Evolutionary conservation across 2,113 vertebrate genomes (phyloP).

Genomic region (Sigmodon hispidus): DNA sequence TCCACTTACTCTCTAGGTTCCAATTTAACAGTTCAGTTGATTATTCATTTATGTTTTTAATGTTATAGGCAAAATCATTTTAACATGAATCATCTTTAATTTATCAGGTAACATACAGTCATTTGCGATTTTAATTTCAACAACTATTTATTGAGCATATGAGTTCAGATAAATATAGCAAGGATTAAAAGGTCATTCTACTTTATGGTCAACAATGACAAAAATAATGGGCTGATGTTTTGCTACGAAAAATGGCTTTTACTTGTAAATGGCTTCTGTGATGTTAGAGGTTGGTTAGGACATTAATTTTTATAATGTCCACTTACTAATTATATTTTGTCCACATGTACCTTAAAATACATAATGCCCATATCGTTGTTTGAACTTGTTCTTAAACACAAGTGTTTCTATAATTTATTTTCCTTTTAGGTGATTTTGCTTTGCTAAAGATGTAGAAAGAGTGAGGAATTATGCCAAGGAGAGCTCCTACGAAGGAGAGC

Average conservation of each 20-base stretch:
- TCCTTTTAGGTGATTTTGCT: not conserved
- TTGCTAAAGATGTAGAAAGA: not conserved
- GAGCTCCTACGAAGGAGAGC: not conserved
- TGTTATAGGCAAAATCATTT: constrained; percentile 70
- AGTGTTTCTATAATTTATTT: not conserved
- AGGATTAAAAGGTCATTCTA: constrained; percentile 1
- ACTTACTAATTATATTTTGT: not conserved
- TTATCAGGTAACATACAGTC: constrained; percentile 43
- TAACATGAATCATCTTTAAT: constrained; percentile 66
- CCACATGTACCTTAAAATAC: not conserved
- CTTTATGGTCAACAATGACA: not conserved
- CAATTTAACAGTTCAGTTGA: constrained; percentile 79
- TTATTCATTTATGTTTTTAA: constrained; percentile 81
- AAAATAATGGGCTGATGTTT: not conserved
- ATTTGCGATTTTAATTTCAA: constrained; percentile 36
- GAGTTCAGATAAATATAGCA: not conserved
- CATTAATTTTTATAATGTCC: not conserved
- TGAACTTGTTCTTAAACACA: not conserved
- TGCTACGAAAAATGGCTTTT: not conserved
- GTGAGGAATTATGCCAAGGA: not conserved
- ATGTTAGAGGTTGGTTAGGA: not conserved
- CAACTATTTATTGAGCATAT: constrained; percentile 6
- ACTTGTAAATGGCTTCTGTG: not conserved
- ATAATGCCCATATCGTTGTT: not conserved
- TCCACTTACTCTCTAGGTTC: constrained; percentile 70